These are phyloP conservation scores for Cheilosia impressa DNA, from an alignment of 2,888 invertebrate genomes.

Conservation along the genomic window DNA sequence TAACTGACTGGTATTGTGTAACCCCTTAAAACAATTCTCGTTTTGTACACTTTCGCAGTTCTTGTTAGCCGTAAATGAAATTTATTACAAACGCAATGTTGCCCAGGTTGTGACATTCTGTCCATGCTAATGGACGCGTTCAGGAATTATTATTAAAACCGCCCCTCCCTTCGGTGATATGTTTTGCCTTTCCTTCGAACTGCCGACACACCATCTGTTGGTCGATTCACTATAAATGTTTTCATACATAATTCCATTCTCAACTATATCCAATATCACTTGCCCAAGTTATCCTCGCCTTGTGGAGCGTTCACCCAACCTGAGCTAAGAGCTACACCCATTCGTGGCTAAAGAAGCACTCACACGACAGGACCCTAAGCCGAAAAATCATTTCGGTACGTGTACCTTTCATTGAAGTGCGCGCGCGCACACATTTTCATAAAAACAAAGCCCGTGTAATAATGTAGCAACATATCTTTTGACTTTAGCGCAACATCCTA, in stretches of 20 bases:
- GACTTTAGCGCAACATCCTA: slow-evolving; percentile 75
- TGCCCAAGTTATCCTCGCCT: slow-evolving; percentile 22
- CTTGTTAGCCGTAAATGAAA: background rate
- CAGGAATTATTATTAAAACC: slow-evolving; percentile 48
- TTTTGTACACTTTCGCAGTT: background rate
- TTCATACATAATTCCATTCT: slow-evolving; percentile 44
- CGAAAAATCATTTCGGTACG: slow-evolving; percentile 71
- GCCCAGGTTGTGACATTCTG: slow-evolving; percentile 41
- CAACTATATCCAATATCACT: slow-evolving; percentile 64
- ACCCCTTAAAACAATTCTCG: background rate
- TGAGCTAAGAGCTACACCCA: slow-evolving; percentile 34
- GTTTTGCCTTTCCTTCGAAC: background rate
- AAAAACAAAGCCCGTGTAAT: slow-evolving; percentile 76
- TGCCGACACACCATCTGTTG: slow-evolving; percentile 38
- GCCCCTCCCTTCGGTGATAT: background rate
- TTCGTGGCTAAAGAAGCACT: slow-evolving; percentile 10
- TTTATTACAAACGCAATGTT: background rate
- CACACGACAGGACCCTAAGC: slow-evolving; percentile 24
- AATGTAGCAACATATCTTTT: slow-evolving; percentile 75
- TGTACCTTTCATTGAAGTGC: slow-evolving; percentile 74
- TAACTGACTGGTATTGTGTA: too few species aligned
- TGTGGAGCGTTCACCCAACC: background rate
- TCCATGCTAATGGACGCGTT: slow-evolving; percentile 39
- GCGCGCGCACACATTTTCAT: slow-evolving; percentile 66
- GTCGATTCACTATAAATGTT: slow-evolving; percentile 20